These are phyloP conservation scores for Pantherophis vulpinus DNA, from an alignment of 2,797 vertebrate genomes.

Conservation along the genomic window DNA sequence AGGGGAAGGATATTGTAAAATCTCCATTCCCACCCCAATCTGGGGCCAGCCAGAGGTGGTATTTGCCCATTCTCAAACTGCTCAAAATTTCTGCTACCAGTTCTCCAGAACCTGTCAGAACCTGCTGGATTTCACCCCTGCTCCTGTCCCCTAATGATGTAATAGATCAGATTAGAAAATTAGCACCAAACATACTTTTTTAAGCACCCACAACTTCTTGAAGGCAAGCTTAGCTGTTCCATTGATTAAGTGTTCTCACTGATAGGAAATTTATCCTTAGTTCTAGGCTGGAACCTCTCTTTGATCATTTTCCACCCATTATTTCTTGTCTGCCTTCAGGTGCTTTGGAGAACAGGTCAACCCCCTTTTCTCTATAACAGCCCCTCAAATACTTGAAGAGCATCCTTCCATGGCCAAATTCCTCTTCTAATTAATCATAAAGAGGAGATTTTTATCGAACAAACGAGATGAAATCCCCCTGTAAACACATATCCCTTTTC, in stretches of 20 bases:
- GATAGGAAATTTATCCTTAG: background rate
- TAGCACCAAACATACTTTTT: background rate
- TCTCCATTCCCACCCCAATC: too few relatives aligned
- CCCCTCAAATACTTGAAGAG: background rate
- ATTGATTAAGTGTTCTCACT: background rate
- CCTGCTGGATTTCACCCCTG: too few relatives aligned
- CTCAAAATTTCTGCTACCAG: too few relatives aligned
- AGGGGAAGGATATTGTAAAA: too few relatives aligned
- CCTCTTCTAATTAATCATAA: background rate
- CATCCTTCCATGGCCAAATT: background rate
- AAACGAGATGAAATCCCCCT: background rate
- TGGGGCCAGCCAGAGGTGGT: too few relatives aligned
- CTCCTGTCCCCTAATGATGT: too few relatives aligned
- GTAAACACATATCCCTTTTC: background rate
- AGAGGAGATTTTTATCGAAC: background rate
- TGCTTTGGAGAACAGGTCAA: background rate
- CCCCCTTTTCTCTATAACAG: background rate
- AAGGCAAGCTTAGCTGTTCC: too few relatives aligned
- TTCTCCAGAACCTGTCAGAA: too few relatives aligned
- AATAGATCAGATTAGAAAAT: background rate
- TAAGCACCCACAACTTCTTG: background rate
- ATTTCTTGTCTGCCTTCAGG: background rate
- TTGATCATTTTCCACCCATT: background rate
- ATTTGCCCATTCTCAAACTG: too few relatives aligned
- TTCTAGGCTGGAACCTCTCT: background rate